phyloP scores from a whole-genome alignment of 2,113 vertebrate genomes.

The Chloebia gouldiae region DNA sequence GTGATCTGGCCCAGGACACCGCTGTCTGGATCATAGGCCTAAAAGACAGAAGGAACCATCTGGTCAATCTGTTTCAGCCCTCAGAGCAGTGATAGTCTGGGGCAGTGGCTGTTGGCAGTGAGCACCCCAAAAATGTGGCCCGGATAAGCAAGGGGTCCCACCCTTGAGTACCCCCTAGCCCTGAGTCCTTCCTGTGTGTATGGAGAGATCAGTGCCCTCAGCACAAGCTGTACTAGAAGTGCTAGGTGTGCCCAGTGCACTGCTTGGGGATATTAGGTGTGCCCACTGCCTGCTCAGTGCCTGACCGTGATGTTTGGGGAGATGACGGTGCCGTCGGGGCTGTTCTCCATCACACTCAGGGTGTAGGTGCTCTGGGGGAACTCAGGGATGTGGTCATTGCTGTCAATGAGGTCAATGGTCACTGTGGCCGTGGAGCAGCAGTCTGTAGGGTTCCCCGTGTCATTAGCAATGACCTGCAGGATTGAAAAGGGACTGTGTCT shows the following conservation, averaged over 20 bases:
- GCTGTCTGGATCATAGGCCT: slow-evolving; percentile 87
- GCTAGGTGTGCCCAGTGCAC: neutral
- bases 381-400: slow-evolving; percentile 85
- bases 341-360: slow-evolving; percentile 75
- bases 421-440: slow-evolving; percentile 77
- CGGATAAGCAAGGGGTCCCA: neutral
- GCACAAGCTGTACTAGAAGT: neutral
- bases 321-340: slow-evolving; percentile 42
- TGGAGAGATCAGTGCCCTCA: neutral
- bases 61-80: neutral
- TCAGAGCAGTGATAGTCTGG: neutral
- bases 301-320: slow-evolving; percentile 77
- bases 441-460: neutral
- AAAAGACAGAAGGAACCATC: neutral
- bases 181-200: neutral
- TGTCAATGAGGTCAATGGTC: slow-evolving; percentile 81
- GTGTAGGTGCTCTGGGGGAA: slow-evolving; percentile 75
- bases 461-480: slow-evolving; percentile 83
- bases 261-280: neutral
- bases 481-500: neutral
- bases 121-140: neutral
- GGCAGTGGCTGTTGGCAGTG: neutral
- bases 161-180: neutral
- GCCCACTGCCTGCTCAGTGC: neutral
- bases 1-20: slow-evolving; percentile 76